Base-by-base conservation (phyloP, 2,888 invertebrate species). In the Bhutanitis thaidina region DNA sequence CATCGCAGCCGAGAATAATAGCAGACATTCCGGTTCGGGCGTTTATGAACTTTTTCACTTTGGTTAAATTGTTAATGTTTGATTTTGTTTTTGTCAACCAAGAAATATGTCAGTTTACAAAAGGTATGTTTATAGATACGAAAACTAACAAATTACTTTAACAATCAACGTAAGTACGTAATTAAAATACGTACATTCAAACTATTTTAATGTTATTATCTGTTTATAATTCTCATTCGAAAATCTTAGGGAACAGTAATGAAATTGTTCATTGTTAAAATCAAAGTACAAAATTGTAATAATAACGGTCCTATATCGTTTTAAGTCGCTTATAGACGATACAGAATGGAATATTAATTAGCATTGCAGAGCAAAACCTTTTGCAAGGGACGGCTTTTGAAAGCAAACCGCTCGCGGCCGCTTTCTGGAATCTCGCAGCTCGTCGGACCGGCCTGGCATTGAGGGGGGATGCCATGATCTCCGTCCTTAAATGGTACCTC, bases 341-440 rank as follows among this genome's bases (percentile, higher is more conserved):
- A 43, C 14, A 43, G 49, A 51, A 45, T 52, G 55, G 49, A 54
- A 52, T 56, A 56, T 60, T 62, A 64, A 65, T 65, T 60, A 61
- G 49, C 47, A 50, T 54, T 63, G 68, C 68, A 68, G 70, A 70
- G 69, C 70, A 75, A 69, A 73, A 68, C 70, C 65, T 72, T 65
- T 72, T 71, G 61, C 61, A 63, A 65, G 59, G 70, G 75, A 69
- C 77, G 75, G 40, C 45, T 80, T 84, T 85, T 77, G 81, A 84
- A 84, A 84, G 82, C 77, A 67, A 73, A 72, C 78, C 68, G 74
- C 74, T 74, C 43, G 60, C 59, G 67, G 71, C 69, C 62, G 81
- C 82, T 83, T 85, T 87, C 87, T 85, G 86, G 80, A 68, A 74
- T 74, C 76, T 69, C 69, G 63, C 68, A 84, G 78, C 84, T 74